A percentile compares a stretch with the other conserved stretches of the same genome.
phyloP scores from a whole-genome alignment of 2,888 invertebrate species.

The Urechis unicinctus region DNA sequence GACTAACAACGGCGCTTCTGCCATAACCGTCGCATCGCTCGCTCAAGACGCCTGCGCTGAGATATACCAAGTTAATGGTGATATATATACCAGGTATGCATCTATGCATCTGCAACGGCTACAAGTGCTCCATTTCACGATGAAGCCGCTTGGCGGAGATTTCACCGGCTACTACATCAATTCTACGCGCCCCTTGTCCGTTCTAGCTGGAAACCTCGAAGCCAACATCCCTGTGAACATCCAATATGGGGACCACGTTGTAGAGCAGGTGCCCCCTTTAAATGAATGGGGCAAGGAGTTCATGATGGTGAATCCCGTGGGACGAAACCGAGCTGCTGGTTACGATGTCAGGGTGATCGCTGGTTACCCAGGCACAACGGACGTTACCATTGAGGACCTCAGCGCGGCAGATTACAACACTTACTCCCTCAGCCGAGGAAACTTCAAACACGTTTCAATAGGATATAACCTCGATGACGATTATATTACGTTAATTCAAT shows the following conservation, averaged over 20 bases:
- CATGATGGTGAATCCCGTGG: background rate
- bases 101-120: background rate
- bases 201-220: background rate
- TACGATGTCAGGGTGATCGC: slow-evolving; percentile 1
- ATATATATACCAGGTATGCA: background rate
- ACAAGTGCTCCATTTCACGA: background rate
- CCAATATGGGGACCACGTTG: background rate
- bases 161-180: slow-evolving; percentile 1
- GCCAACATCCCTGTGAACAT: background rate
- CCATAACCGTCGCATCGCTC: background rate
- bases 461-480: background rate
- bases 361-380: background rate
- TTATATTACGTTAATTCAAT: background rate
- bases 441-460: background rate
- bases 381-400: too few species aligned
- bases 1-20: background rate
- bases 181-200: background rate
- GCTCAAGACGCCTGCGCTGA: background rate
- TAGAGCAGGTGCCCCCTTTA: slow-evolving; percentile 2
- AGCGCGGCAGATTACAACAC: too few species aligned
- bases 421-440: background rate
- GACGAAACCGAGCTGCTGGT: background rate
- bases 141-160: background rate
- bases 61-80: slow-evolving; percentile 2
- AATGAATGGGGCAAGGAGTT: slow-evolving; percentile 3